Base-by-base conservation (phyloP, 2,888 invertebrate species). In the Athrips mouffetella region DNA sequence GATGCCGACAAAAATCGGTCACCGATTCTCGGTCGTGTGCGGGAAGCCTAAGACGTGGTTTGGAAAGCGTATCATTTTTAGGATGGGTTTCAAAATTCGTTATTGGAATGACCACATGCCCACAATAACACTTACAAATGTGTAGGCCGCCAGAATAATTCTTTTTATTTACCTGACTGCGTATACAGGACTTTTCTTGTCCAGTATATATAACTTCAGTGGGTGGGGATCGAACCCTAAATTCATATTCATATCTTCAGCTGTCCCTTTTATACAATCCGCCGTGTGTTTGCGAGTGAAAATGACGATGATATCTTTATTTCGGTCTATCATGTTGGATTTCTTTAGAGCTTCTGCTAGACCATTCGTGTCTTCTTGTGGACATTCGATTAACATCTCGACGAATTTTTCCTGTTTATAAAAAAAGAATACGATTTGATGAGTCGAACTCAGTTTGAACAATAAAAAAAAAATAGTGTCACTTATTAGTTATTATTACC, bases 271-370 rank as follows among this genome's bases (percentile, higher is more conserved):
- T 1, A 67, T 40, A 41, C 56, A 54, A 15, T 57, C 51, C 33
- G 50, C 45, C 0, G 63, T 47, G 15, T 63, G 50, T 23, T 41
- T 45, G 5, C 58, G 58, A 3, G 57, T 50, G 20, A 51, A 67
- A 0, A 64, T 59, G 1, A 64, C 39, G 16, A 52, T 41, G 7
- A 59, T 13, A 20, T 41, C 20, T 47, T 49, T 50, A 2, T 11
- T 45, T 63, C 65, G 67, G 46, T 67, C 59, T 40, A 70, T 62
- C 0, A 62, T 11, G 25, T 57, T 55, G 2, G 68, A 67, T 2
- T 16, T 53, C 5, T 21, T 52, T 3, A 70, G 49, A 3, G 70
- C 64, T 3, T 60, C 51, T 53, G 60, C 58, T 0, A 70, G 51
- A 39, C 52, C 47, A 10, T 42, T 49, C 3, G 62, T 67, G 35